Evolutionary conservation across 2,888 invertebrate species (phyloP).

Genomic region (Habrosyne pyritoides): DNA sequence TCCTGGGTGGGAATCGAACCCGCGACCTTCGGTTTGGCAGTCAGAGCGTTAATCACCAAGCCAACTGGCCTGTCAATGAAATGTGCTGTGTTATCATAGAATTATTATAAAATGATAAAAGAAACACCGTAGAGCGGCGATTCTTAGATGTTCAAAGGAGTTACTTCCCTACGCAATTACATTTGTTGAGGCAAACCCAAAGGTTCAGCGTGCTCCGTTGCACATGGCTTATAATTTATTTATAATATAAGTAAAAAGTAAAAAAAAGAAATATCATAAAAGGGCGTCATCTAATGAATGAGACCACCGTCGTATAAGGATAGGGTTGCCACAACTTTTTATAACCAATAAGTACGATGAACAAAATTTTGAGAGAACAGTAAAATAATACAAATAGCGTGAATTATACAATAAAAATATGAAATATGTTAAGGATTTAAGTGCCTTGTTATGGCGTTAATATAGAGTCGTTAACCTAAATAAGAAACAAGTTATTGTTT

Average conservation of each 20-base stretch:
- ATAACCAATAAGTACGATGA: not conserved
- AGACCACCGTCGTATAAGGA: conserved; percentile 63
- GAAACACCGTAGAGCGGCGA: not conserved
- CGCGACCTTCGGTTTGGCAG: too few species aligned
- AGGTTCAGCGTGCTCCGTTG: conserved; percentile 31
- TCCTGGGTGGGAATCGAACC: too few species aligned
- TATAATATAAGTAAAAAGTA: conserved; percentile 27
- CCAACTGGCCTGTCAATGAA: too few species aligned
- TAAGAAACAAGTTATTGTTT: not conserved
- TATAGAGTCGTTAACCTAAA: not conserved
- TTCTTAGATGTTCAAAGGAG: not conserved
- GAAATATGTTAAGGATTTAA: not conserved
- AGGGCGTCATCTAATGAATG: conserved; percentile 70
- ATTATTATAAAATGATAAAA: not conserved
- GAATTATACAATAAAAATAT: not conserved
- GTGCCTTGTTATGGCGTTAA: not conserved
- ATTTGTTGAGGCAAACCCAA: conserved; percentile 46
- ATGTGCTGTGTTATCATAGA: not conserved
- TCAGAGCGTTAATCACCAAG: too few species aligned
- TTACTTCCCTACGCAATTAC: conserved; percentile 28
- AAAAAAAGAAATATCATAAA: conserved; percentile 50
- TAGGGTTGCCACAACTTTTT: conserved; percentile 37
- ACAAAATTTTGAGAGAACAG: not conserved
- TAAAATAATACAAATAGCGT: not conserved
- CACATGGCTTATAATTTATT: conserved; percentile 57